Base-by-base conservation (phyloP, 2,888 invertebrate species). In the Drosophila prostipennis region DNA sequence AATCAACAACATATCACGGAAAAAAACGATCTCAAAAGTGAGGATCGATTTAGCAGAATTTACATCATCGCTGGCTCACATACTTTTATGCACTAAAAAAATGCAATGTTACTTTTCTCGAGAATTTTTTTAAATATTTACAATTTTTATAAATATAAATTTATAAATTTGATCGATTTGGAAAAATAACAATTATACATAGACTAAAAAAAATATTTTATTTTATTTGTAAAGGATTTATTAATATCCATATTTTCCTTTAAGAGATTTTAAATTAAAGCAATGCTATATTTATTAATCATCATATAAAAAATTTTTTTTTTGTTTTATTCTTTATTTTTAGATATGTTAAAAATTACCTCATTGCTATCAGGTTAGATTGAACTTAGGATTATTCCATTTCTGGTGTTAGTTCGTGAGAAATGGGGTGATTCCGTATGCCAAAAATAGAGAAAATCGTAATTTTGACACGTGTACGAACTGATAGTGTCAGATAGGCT, bases 31-130 rank as follows among this genome's bases (percentile, higher is more conserved):
- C 54, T 59, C 67, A 23, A 79, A 65, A 26, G 34, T 55, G 74
- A 70, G 70, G 72, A 74, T 76, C 68, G 61, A 59, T 55, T 48
- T 59, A 58, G 37, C 69, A 57, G 69, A 52, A 76, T 78, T 61
- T 80, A 77, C 69, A 74, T 72, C 68, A 72, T 65, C 73, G 36
- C 34, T 52, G 51, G 39, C 13, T 51, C n/a, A 54, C 14, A n/a
- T 43, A 36, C 14, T n/a, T 42, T 51, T 26, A 8, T 16, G 23
- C 53, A 54, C 53, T 10, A 0, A 32, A 58, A 19, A 39, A 51
- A 43, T 29, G 0, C 0, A 2, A 29, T 7, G 29, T 29, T 7
- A 1, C 0, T 26, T 26, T 29, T 7, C 7, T 29, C 0, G 3
- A 29, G 3, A 2, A 7, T 29, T 29, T 29, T 0, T 29, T 29